Percentiles rank a stretch among this genome's conserved stretches.
phyloP scores from a whole-genome alignment of 2,113 vertebrate species.

The Saguinus midas region DNA sequence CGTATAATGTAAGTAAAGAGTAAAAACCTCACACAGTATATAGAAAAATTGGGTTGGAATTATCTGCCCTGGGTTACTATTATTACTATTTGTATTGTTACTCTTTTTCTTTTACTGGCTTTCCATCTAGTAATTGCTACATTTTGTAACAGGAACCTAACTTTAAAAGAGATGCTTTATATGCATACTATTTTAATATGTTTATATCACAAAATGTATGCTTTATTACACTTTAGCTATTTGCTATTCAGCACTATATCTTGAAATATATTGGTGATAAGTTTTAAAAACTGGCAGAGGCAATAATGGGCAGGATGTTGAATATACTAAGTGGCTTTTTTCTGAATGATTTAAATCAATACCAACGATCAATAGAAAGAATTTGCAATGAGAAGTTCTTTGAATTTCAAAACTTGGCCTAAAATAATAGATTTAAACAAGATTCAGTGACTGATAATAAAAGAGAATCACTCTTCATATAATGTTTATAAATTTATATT shows the following conservation, averaged over 20 bases:
- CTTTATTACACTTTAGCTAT: not conserved
- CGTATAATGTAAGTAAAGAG: not conserved
- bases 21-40: not conserved
- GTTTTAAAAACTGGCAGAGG: not conserved
- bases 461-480: not conserved
- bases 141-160: not conserved
- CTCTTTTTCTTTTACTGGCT: not conserved
- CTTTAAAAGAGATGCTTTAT: not conserved
- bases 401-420: not conserved
- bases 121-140: not conserved
- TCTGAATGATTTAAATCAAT: not conserved
- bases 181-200: not conserved
- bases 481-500: not conserved
- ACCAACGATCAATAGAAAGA: not conserved
- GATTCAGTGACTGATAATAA: not conserved
- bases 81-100: not conserved
- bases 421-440: not conserved
- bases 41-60: not conserved
- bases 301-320: not conserved
- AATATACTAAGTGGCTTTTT: not conserved
- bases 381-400: not conserved
- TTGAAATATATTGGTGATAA: not conserved
- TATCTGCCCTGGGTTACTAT: not conserved
- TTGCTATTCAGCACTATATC: not conserved
- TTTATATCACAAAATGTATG: not conserved